These are phyloP conservation scores for Holothuria glaberrima DNA, from an alignment of 35 echinoderm and acorn worm genomes.

Conservation along the genomic window DNA sequence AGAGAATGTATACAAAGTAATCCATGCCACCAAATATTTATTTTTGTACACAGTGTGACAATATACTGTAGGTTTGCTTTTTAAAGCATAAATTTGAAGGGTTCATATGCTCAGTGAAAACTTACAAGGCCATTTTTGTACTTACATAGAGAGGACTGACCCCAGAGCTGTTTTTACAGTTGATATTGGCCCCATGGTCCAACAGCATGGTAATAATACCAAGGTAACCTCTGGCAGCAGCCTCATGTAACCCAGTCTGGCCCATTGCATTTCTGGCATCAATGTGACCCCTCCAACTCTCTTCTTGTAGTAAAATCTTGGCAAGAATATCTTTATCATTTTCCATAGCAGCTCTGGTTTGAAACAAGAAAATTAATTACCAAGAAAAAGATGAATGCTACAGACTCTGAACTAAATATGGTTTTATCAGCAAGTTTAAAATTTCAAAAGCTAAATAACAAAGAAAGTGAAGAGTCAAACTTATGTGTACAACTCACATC, in stretches of 20 bases:
- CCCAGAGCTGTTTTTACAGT: conserved; percentile 87
- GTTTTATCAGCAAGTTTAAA: not conserved
- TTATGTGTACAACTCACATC: not conserved
- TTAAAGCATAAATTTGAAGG: not conserved
- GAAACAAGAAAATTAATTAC: not conserved
- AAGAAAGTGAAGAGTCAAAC: not conserved
- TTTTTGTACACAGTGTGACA: too few species aligned
- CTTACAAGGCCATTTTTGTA: not conserved
- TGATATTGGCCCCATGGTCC: conserved; percentile 81
- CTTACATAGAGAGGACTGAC: conserved; percentile 96
- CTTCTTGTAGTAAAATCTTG: conserved; percentile 70
- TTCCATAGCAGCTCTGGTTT: conserved; percentile 70
- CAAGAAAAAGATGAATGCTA: not conserved
- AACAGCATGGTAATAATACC: conserved; percentile 62
- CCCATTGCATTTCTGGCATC: conserved; percentile 81
- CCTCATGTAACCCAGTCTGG: conserved; percentile 83
- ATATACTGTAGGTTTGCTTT: too few species aligned
- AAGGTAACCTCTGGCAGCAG: conserved; percentile 59
- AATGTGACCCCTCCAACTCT: conserved; percentile 62
- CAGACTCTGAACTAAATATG: not conserved
- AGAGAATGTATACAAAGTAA: too few species aligned
- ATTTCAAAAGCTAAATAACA: not conserved
- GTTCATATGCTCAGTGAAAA: not conserved
- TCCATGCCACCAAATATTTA: too few species aligned
- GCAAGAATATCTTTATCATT: conserved; percentile 39